phyloP scores from a whole-genome alignment of 37 sponge, comb jelly and placozoan species.

The Eunapius fragilis region DNA sequence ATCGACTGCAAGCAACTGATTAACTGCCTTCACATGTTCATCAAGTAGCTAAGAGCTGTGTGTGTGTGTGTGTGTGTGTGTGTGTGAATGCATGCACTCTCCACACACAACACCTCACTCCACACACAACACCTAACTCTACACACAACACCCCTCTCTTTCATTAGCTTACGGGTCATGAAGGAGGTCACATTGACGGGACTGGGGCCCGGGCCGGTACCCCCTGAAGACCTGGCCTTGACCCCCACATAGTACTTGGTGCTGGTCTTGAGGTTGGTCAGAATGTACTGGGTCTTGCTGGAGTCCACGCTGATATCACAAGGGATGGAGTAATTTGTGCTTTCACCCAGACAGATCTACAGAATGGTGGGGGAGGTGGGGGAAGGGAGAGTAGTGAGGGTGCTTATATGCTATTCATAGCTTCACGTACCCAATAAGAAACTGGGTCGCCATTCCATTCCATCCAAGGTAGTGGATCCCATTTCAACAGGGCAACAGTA shows the following conservation, averaged over 20 bases:
- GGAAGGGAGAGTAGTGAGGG: neutral
- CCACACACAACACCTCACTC: neutral
- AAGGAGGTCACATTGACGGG: neutral
- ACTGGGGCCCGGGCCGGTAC: neutral
- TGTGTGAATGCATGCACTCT: neutral
- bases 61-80: conserved; percentile 2
- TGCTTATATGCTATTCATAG: too few relatives aligned
- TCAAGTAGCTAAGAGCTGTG: too few relatives aligned
- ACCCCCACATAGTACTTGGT: neutral
- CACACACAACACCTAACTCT: too few relatives aligned
- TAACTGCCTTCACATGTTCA: too few relatives aligned
- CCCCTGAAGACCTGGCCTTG: neutral
- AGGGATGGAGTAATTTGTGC: neutral
- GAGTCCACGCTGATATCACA: neutral
- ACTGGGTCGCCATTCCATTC: conserved; percentile 37
- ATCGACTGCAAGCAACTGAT: too few relatives aligned
- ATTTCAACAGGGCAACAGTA: conserved; percentile 3
- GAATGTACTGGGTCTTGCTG: neutral
- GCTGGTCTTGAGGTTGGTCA: neutral
- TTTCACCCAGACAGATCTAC: neutral
- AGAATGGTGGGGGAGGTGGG: neutral
- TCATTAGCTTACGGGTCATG: neutral
- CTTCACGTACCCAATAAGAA: conserved; percentile 15
- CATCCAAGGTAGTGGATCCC: conserved; percentile 27
- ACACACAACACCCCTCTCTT: too few relatives aligned